phyloP scores from a whole-genome alignment of 1,140 invertebrate species.

The Orussus abietinus region DNA sequence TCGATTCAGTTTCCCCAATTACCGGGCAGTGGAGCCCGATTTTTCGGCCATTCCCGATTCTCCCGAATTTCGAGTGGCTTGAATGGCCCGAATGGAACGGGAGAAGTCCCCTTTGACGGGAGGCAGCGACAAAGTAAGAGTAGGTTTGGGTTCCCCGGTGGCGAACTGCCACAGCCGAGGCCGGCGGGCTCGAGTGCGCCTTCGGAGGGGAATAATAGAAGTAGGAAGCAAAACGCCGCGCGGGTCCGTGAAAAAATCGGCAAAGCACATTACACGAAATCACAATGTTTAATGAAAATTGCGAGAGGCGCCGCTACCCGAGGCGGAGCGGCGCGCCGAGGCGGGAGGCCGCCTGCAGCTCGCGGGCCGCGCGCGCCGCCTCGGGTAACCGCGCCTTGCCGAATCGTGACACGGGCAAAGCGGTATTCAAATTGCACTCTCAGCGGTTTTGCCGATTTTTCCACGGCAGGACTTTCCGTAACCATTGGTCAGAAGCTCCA shows the following conservation, averaged over 20 bases:
- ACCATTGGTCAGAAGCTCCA: slow-evolving; percentile 46
- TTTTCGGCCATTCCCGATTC: slow-evolving; percentile 1
- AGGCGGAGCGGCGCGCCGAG: slow-evolving; percentile 12
- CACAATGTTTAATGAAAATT: slow-evolving; percentile 55
- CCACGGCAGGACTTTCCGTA: slow-evolving; percentile 42
- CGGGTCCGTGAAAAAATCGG: slow-evolving; percentile 41
- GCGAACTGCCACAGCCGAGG: too few species aligned
- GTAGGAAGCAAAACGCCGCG: slow-evolving; percentile 39
- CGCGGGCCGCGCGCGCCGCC: slow-evolving; percentile 12
- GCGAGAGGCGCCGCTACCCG: slow-evolving; percentile 34
- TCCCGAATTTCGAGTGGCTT: too few species aligned
- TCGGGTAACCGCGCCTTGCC: slow-evolving; percentile 38
- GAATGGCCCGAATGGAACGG: too few species aligned
- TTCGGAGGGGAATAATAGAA: slow-evolving; percentile 43
- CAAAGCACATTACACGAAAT: slow-evolving; percentile 50
- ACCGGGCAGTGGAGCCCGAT: not conserved
- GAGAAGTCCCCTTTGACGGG: too few species aligned
- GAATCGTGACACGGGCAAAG: slow-evolving; percentile 51
- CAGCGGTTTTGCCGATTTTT: slow-evolving; percentile 52
- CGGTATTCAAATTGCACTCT: slow-evolving; percentile 55
- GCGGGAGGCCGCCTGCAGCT: not conserved
- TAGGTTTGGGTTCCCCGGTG: too few species aligned
- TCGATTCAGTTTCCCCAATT: too few species aligned
- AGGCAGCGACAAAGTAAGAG: too few species aligned
- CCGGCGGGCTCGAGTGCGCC: too few species aligned